Percentiles rank a stretch among this genome's conserved stretches.
phyloP scores from a whole-genome alignment of 2,888 invertebrate species.

The Ormyrus nitidulus region DNA sequence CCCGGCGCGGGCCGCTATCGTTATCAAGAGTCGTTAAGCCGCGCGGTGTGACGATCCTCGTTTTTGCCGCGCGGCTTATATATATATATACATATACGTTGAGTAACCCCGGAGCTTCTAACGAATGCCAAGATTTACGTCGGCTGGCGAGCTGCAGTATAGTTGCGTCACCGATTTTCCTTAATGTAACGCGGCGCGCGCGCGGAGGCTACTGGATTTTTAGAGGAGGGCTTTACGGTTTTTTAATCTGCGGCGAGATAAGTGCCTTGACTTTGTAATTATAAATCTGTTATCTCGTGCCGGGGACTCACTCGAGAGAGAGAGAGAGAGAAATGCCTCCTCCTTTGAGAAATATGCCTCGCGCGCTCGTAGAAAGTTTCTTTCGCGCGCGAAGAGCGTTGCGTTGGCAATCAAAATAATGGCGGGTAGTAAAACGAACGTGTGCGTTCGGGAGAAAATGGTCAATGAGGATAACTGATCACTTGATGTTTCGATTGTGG shows the following conservation, averaged over 20 bases:
- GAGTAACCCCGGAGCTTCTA: neutral
- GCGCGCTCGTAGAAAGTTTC: neutral
- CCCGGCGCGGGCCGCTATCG: neutral
- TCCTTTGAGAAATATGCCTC: too few relatives aligned
- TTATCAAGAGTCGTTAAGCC: neutral
- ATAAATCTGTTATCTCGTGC: constrained; percentile 24
- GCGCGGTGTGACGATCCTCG: too few relatives aligned
- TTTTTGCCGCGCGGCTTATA: too few relatives aligned
- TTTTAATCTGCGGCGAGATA: constrained; percentile 4
- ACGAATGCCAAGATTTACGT: constrained; percentile 17
- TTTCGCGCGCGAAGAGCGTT: neutral
- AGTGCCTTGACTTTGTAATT: constrained; percentile 31
- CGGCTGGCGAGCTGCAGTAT: too few relatives aligned
- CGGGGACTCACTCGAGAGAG: too few relatives aligned
- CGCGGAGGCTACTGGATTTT: constrained; percentile 10
- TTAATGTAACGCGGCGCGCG: neutral
- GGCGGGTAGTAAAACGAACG: constrained; percentile 14
- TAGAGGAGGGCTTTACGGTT: constrained; percentile 2
- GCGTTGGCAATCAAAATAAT: constrained; percentile 28
- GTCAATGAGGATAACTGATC: neutral
- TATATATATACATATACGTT: too few relatives aligned
- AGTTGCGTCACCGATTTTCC: constrained; percentile 9
- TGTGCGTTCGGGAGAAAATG: neutral
- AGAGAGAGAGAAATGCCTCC: too few relatives aligned
- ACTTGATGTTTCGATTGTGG: constrained; percentile 5